Percentiles rank a stretch among this genome's conserved stretches.
These are phyloP conservation scores for Zapus hudsonius DNA, from an alignment of 2,113 vertebrate genomes.

Conservation along the genomic window DNA sequence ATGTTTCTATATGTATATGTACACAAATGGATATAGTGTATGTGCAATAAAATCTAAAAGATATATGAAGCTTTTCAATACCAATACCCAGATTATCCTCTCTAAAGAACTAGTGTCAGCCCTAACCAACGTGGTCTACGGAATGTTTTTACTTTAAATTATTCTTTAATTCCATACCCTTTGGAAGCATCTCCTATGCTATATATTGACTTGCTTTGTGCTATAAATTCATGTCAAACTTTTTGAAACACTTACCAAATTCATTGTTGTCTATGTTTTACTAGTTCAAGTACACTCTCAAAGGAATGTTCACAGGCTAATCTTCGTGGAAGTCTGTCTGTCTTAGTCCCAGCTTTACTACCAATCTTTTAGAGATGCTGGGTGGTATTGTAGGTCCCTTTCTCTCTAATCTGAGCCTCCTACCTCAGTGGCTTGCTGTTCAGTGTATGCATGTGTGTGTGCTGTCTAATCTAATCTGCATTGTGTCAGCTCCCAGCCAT, in stretches of 20 bases:
- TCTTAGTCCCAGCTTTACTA: not conserved
- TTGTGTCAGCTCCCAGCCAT: not conserved
- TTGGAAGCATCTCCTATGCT: not conserved
- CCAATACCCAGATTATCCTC: not conserved
- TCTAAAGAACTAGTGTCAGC: not conserved
- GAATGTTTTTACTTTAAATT: not conserved
- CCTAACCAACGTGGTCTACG: not conserved
- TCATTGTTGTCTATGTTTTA: not conserved
- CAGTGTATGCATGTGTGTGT: not conserved
- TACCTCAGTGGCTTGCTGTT: not conserved
- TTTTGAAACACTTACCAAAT: not conserved
- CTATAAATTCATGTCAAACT: not conserved
- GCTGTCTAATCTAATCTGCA: not conserved
- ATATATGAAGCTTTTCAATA: not conserved
- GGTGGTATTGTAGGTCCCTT: not conserved
- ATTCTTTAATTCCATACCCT: not conserved
- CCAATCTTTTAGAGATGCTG: not conserved
- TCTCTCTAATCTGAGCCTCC: not conserved
- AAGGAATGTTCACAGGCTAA: not conserved
- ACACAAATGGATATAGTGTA: not conserved
- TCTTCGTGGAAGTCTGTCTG: not conserved
- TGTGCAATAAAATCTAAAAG: constrained; percentile 33
- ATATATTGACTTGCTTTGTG: not conserved
- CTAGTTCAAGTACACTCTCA: not conserved
- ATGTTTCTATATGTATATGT: not conserved